Evolutionary conservation across 1,140 invertebrate genomes (phyloP).

Genomic region (Rhyzopertha dominica): DNA sequence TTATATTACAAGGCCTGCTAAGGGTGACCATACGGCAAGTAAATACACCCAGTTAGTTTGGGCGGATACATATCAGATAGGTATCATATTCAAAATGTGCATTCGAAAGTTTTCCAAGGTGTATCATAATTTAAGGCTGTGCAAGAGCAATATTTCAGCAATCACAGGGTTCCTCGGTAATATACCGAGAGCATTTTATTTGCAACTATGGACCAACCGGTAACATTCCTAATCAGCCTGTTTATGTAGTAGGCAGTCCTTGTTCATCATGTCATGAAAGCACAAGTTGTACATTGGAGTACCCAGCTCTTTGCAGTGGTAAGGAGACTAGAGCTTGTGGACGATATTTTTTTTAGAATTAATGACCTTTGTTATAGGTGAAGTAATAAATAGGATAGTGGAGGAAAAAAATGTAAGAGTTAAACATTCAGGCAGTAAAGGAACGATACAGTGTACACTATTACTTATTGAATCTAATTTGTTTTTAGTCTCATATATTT

Average conservation of each 20-base stretch:
- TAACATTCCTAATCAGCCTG: slow-evolving; percentile 38
- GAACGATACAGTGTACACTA: too few relatives aligned
- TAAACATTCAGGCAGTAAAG: too few relatives aligned
- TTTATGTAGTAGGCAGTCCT: slow-evolving; percentile 31
- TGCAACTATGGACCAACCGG: slow-evolving; percentile 49
- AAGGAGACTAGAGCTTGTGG: too few relatives aligned
- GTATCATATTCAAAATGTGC: slow-evolving; percentile 27
- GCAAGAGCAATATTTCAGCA: slow-evolving; percentile 33
- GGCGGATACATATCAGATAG: slow-evolving; percentile 45
- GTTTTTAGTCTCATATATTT: too few relatives aligned
- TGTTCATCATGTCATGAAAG: slow-evolving; percentile 32
- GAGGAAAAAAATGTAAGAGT: too few relatives aligned
- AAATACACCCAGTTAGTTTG: slow-evolving; percentile 49
- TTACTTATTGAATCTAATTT: too few relatives aligned
- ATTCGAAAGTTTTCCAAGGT: slow-evolving; percentile 9
- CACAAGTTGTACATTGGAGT: slow-evolving; percentile 29
- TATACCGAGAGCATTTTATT: slow-evolving; percentile 35
- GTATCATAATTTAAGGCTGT: slow-evolving; percentile 23
- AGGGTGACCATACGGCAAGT: slow-evolving; percentile 24
- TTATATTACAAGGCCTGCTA: slow-evolving; percentile 15
- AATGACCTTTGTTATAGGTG: too few relatives aligned
- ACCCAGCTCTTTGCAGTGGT: slow-evolving; percentile 30
- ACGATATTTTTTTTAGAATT: too few relatives aligned
- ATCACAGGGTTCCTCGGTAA: slow-evolving; percentile 13
- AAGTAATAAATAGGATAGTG: too few relatives aligned